Conservation (phyloP, 2,888 invertebrate species). For the Thymelicus lineola region DNA sequence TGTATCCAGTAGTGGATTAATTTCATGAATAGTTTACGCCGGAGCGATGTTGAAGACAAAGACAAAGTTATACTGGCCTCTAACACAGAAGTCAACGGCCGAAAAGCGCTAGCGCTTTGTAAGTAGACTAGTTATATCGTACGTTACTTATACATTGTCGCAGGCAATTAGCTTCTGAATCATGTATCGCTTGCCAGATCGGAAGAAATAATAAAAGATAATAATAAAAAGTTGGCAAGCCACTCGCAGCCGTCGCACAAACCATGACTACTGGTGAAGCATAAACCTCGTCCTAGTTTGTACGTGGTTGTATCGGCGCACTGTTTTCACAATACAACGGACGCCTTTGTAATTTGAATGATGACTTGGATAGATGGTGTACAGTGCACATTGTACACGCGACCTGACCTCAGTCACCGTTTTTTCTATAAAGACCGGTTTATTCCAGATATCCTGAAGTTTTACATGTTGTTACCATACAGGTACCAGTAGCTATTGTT, state of each 20-base stretch:
- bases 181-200: slow-evolving; percentile 34
- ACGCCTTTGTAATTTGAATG: slow-evolving; percentile 20
- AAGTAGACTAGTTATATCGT: neutral
- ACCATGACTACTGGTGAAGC: slow-evolving; percentile 20
- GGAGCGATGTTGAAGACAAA: neutral
- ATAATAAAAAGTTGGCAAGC: slow-evolving; percentile 43
- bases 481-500: too few species aligned
- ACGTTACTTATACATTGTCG: slow-evolving; percentile 24
- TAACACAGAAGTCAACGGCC: neutral
- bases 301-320: slow-evolving; percentile 9
- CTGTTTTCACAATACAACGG: slow-evolving; percentile 23
- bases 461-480: too few species aligned
- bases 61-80: neutral
- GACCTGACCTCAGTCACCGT: neutral
- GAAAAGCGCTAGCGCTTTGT: neutral
- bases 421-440: neutral
- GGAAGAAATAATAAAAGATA: slow-evolving; percentile 38
- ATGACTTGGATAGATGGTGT: slow-evolving; percentile 9
- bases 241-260: slow-evolving; percentile 24
- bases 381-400: neutral
- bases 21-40: neutral
- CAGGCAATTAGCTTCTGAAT: slow-evolving; percentile 35
- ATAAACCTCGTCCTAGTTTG: slow-evolving; percentile 38
- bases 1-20: neutral
- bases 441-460: neutral